Percentiles rank a stretch among this genome's conserved stretches.
These are phyloP conservation scores for Idaea straminata DNA, from an alignment of 2,888 invertebrate genomes.

Conservation along the genomic window DNA sequence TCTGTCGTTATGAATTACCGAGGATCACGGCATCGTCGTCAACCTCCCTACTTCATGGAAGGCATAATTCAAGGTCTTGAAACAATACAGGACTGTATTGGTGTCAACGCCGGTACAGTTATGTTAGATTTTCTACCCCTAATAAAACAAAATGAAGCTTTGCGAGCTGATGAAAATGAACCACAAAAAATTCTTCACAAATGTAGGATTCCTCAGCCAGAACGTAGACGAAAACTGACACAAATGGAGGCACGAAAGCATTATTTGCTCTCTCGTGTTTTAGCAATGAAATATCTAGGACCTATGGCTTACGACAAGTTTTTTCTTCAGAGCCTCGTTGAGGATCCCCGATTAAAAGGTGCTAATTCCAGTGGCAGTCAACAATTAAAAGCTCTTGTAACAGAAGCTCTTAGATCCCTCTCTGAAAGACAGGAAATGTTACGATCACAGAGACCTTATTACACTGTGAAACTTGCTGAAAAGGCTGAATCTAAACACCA, in stretches of 20 bases:
- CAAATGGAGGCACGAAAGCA: constrained; percentile 68
- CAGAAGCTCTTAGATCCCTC: constrained; percentile 60
- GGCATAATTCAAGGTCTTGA: constrained; percentile 72
- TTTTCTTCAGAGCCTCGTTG: constrained; percentile 58
- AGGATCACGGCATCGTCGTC: constrained; percentile 53
- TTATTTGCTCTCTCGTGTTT: constrained; percentile 60
- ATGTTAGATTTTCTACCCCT: constrained; percentile 67
- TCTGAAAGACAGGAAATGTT: constrained; percentile 69
- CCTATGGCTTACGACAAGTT: constrained; percentile 76
- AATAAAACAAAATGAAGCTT: constrained; percentile 61
- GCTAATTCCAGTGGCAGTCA: constrained; percentile 61
- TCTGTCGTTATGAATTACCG: constrained; percentile 71
- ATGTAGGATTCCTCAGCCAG: constrained; percentile 61
- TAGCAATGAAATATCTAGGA: constrained; percentile 73
- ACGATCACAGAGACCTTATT: constrained; percentile 68
- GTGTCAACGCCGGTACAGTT: constrained; percentile 65
- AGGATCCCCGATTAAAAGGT: constrained; percentile 59
- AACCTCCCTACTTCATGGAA: constrained; percentile 70
- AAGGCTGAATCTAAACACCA: constrained; percentile 67
- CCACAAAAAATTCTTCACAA: constrained; percentile 48
- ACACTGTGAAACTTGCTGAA: constrained; percentile 65
- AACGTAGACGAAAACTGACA: constrained; percentile 56
- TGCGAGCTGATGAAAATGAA: constrained; percentile 42
- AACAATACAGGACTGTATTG: constrained; percentile 72
- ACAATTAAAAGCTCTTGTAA: constrained; percentile 46